A percentile compares a stretch with the other conserved stretches of the same genome.
These are phyloP conservation scores for Ophion obscuratus DNA, from an alignment of 2,888 invertebrate species.

Conservation along the genomic window DNA sequence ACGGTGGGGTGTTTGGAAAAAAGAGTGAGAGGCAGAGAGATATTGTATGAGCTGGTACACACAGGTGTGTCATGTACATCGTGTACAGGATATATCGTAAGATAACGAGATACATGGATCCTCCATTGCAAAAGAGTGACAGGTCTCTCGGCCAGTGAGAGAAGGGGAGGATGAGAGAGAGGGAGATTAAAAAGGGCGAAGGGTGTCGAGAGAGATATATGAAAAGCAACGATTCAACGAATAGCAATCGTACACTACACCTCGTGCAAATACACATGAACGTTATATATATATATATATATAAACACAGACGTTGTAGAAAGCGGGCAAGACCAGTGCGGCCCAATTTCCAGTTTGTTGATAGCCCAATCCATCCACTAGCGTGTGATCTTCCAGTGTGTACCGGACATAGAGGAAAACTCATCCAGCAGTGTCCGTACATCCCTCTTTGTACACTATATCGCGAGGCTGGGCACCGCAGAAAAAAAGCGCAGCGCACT, in stretches of 20 bases:
- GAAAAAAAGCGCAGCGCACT: constrained; percentile 15
- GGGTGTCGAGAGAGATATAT: constrained; percentile 50
- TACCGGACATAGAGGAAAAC: constrained; percentile 47
- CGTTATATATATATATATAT: neutral
- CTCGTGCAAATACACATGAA: constrained; percentile 16
- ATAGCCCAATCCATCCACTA: constrained; percentile 63
- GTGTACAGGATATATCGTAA: constrained; percentile 58
- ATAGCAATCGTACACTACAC: constrained; percentile 40
- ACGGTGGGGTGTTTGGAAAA: neutral
- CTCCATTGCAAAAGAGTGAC: constrained; percentile 60
- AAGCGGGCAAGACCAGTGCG: constrained; percentile 56
- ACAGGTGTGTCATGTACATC: constrained; percentile 57
- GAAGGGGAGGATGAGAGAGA: constrained; percentile 26
- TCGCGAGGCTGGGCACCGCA: neutral
- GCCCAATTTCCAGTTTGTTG: constrained; percentile 67
- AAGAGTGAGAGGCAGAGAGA: neutral
- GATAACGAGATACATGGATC: constrained; percentile 68
- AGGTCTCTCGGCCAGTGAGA: constrained; percentile 30
- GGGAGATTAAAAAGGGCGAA: constrained; percentile 49
- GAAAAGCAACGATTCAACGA: constrained; percentile 58
- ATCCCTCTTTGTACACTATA: neutral
- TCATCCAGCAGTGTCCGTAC: constrained; percentile 45
- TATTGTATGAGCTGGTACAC: constrained; percentile 31
- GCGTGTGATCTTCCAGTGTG: constrained; percentile 42
- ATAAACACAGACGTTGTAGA: constrained; percentile 24